Percentiles rank a stretch among this genome's conserved stretches.
These are phyloP conservation scores for Okapia johnstoni DNA, from an alignment of 2,113 vertebrate genomes.

Conservation along the genomic window DNA sequence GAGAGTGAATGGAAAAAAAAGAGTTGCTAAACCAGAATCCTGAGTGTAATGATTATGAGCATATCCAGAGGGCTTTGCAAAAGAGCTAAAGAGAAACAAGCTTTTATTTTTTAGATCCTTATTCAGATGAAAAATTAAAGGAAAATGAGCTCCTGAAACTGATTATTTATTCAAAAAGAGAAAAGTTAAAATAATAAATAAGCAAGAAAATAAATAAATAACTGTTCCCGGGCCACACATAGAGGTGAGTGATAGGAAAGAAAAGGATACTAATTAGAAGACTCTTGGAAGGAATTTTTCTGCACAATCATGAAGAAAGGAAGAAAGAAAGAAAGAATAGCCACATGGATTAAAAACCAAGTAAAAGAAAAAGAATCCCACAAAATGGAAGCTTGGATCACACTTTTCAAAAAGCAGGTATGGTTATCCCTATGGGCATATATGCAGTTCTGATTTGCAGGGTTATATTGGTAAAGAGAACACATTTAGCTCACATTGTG, in stretches of 20 bases:
- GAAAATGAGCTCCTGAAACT: neutral
- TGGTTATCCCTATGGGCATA: neutral
- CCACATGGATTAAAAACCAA: neutral
- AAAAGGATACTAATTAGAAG: neutral
- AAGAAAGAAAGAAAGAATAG: neutral
- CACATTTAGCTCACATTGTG: neutral
- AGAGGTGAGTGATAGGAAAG: neutral
- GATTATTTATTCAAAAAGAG: neutral
- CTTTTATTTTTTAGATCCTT: neutral
- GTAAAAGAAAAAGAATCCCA: too few relatives aligned
- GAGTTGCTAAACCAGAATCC: neutral
- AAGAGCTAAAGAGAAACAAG: neutral
- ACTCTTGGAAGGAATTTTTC: neutral
- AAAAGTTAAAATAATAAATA: neutral
- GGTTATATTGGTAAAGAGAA: neutral
- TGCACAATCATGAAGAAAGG: neutral
- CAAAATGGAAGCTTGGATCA: neutral
- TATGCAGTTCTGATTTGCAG: constrained; percentile 1
- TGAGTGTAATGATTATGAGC: neutral
- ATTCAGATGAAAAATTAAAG: neutral
- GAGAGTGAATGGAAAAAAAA: neutral
- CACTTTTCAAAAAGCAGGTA: neutral
- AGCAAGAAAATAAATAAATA: neutral
- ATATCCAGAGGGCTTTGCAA: neutral
- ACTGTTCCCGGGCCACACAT: neutral